These are phyloP conservation scores for Eumacrocentrus americanus DNA, from an alignment of 2,888 invertebrate species.

Conservation along the genomic window DNA sequence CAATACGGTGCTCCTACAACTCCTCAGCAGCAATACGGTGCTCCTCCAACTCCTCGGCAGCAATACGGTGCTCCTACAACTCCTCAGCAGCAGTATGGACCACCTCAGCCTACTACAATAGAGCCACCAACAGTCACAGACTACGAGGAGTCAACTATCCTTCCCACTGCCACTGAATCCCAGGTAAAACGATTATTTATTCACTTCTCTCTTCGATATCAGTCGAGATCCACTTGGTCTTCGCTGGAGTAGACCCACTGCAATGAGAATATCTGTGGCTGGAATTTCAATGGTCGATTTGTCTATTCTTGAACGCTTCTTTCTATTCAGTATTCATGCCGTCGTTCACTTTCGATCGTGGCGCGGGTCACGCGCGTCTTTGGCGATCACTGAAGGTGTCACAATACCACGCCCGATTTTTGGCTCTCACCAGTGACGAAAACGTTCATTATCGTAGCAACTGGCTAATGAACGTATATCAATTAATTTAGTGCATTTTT, in stretches of 20 bases:
- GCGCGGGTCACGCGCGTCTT: slow-evolving; percentile 23
- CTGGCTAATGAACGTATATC: too few species aligned
- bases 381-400: background rate
- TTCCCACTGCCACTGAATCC: slow-evolving; percentile 47
- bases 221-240: background rate
- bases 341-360: slow-evolving; percentile 53
- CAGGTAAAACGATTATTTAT: slow-evolving; percentile 43
- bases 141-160: slow-evolving; percentile 53
- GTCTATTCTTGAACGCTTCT: background rate
- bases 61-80: slow-evolving; percentile 33
- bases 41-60: slow-evolving; percentile 34
- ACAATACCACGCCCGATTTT: background rate
- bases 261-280: background rate
- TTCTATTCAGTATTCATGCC: slow-evolving; percentile 42
- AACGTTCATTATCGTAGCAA: too few species aligned
- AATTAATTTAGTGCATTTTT: background rate
- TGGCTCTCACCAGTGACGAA: background rate
- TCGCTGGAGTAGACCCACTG: too few species aligned
- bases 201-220: background rate
- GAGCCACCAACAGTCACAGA: slow-evolving; percentile 57
- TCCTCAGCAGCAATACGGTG: slow-evolving; percentile 36
- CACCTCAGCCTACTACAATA: slow-evolving; percentile 41
- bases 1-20: slow-evolving; percentile 29
- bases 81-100: slow-evolving; percentile 41
- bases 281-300: slow-evolving; percentile 43